These are phyloP conservation scores for Ptychoptera albimana DNA, from an alignment of 2,888 invertebrate genomes.

Conservation along the genomic window DNA sequence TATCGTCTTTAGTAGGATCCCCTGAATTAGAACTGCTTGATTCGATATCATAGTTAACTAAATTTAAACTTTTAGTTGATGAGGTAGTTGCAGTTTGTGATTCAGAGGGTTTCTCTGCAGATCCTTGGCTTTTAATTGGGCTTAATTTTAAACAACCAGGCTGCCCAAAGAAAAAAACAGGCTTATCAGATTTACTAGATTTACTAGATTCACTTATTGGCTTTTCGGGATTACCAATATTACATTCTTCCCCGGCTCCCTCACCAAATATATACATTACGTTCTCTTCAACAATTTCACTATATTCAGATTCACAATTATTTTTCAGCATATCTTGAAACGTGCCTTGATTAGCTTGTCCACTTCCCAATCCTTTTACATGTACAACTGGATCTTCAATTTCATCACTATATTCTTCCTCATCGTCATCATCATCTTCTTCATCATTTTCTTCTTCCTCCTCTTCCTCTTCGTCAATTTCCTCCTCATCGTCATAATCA, in stretches of 20 bases:
- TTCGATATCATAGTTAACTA: neutral
- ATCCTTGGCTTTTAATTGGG: slow-evolving; percentile 17
- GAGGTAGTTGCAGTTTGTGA: neutral
- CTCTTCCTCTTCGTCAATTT: slow-evolving; percentile 13
- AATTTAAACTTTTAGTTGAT: neutral
- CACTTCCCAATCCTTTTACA: slow-evolving; percentile 52
- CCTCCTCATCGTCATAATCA: slow-evolving; percentile 11
- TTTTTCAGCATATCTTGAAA: slow-evolving; percentile 16
- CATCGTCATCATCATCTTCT: slow-evolving; percentile 8
- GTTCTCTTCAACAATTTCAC: slow-evolving; percentile 59
- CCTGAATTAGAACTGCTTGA: neutral
- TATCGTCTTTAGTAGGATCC: neutral
- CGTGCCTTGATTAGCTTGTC: slow-evolving; percentile 44
- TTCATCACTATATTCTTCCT: slow-evolving; percentile 38
- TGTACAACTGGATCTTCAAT: slow-evolving; percentile 59
- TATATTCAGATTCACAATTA: slow-evolving; percentile 23
- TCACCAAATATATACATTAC: slow-evolving; percentile 52
- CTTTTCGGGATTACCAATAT: slow-evolving; percentile 47
- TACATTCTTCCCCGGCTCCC: slow-evolving; percentile 55
- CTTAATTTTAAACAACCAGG: slow-evolving; percentile 31
- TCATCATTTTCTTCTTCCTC: slow-evolving; percentile 10
- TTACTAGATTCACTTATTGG: slow-evolving; percentile 14
- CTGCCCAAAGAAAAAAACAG: slow-evolving; percentile 32
- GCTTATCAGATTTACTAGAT: slow-evolving; percentile 10
- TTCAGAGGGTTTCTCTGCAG: neutral